Evolutionary conservation across 2,113 vertebrate species (phyloP).

Genomic region (Dendrocopos noguchii): DNA sequence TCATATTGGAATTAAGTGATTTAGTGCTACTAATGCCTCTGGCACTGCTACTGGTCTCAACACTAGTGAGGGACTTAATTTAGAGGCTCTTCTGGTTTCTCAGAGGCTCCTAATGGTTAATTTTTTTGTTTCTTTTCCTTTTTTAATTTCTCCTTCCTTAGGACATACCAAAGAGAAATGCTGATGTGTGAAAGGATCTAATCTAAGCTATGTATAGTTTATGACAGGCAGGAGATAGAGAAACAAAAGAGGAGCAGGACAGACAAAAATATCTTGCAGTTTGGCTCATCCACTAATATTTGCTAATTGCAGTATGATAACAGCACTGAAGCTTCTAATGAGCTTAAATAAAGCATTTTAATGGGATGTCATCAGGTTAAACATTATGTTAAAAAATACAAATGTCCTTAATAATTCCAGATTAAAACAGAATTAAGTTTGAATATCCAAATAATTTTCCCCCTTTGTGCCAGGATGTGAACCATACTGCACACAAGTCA

Average conservation of each 20-base stretch:
- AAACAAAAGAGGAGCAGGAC: neutral
- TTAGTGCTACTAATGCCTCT: conserved; percentile 50
- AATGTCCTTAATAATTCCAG: conserved; percentile 4
- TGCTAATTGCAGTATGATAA: conserved; percentile 30
- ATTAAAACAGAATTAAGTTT: conserved; percentile 14
- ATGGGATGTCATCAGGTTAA: neutral
- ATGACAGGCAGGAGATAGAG: neutral
- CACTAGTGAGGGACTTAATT: conserved; percentile 10
- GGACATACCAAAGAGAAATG: neutral
- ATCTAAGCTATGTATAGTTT: neutral
- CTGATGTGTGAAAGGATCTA: conserved; percentile 13
- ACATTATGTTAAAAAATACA: conserved; percentile 7
- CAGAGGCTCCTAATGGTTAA: conserved; percentile 8
- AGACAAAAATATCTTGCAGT: neutral
- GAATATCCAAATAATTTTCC: neutral
- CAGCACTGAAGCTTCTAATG: conserved; percentile 48
- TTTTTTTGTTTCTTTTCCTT: neutral
- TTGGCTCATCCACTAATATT: conserved; percentile 21
- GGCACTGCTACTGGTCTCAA: conserved; percentile 1
- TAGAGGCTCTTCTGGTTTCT: conserved; percentile 32
- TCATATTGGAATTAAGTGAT: conserved; percentile 56
- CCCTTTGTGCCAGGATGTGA: neutral
- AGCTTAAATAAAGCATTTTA: conserved; percentile 35
- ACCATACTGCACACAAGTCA: neutral
- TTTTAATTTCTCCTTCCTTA: neutral